Evolutionary conservation across 1,140 invertebrate species (phyloP).

Genomic region (Pogonomyrmex californicus): DNA sequence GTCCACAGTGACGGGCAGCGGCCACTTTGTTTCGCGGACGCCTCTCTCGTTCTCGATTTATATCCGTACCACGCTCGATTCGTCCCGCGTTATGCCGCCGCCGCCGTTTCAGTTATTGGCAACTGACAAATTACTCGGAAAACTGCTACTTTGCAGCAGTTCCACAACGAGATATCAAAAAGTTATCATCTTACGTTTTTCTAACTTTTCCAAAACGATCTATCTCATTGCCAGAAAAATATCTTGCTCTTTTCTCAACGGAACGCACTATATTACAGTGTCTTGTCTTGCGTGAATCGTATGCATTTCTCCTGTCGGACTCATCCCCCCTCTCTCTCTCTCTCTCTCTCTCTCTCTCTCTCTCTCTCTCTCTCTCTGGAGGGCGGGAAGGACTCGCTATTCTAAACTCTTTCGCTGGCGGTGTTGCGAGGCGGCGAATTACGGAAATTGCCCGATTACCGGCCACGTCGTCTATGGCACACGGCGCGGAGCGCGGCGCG

Average conservation of each 20-base stretch:
- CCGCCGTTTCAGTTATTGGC: slow-evolving; percentile 57
- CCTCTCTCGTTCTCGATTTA: slow-evolving; percentile 51
- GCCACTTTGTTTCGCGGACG: slow-evolving; percentile 70
- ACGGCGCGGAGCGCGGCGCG: neutral
- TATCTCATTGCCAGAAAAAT: neutral
- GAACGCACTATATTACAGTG: neutral
- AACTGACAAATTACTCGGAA: slow-evolving; percentile 37
- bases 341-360: too few relatives aligned
- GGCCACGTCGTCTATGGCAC: slow-evolving; percentile 2
- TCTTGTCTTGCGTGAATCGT: neutral
- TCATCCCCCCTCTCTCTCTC: neutral
- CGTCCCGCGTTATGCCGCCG: slow-evolving; percentile 13
- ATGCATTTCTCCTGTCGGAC: neutral
- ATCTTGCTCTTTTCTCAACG: neutral
- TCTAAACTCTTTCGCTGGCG: slow-evolving; percentile 50
- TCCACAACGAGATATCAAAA: slow-evolving; percentile 17
- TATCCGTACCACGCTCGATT: slow-evolving; percentile 38
- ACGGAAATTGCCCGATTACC: slow-evolving; percentile 76
- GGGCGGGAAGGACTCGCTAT: neutral
- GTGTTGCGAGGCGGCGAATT: slow-evolving; percentile 59
- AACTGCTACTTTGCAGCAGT: neutral
- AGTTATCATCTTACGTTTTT: neutral
- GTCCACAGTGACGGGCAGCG: slow-evolving; percentile 65
- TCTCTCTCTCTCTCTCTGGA: neutral
- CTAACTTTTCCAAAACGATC: neutral